Conservation (phyloP, 2,113 vertebrate species). For the Procapra przewalskii region DNA sequence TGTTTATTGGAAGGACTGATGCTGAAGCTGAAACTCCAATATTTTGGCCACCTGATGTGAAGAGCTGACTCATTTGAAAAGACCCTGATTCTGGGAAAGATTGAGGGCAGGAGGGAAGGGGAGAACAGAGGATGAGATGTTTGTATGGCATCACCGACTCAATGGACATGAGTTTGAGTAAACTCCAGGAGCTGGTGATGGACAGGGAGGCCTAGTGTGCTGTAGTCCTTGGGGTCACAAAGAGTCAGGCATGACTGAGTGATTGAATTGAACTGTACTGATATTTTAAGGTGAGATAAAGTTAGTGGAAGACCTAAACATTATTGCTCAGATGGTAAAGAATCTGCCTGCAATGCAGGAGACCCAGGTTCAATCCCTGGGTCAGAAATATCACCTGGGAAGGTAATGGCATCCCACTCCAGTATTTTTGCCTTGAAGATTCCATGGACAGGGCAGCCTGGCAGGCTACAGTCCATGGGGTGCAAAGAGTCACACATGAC, state of each 20-base stretch:
- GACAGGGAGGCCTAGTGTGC: not conserved
- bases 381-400: not conserved
- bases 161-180: not conserved
- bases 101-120: not conserved
- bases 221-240: not conserved
- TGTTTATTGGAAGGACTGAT: not conserved
- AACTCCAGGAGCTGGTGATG: not conserved
- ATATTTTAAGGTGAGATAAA: not conserved
- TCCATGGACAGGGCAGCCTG: not conserved
- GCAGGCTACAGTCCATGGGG: not conserved
- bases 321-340: not conserved
- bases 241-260: not conserved
- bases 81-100: not conserved
- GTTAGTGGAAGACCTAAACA: not conserved
- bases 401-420: not conserved
- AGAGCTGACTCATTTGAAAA: not conserved
- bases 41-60: not conserved
- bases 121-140: not conserved
- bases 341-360: not conserved
- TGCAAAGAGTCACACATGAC: not conserved
- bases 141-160: not conserved
- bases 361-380: not conserved
- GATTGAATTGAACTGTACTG: not conserved
- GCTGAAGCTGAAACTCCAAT: not conserved
- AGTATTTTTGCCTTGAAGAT: not conserved